Conservation (phyloP, 1,140 invertebrate genomes). For the Dryas iulia region DNA sequence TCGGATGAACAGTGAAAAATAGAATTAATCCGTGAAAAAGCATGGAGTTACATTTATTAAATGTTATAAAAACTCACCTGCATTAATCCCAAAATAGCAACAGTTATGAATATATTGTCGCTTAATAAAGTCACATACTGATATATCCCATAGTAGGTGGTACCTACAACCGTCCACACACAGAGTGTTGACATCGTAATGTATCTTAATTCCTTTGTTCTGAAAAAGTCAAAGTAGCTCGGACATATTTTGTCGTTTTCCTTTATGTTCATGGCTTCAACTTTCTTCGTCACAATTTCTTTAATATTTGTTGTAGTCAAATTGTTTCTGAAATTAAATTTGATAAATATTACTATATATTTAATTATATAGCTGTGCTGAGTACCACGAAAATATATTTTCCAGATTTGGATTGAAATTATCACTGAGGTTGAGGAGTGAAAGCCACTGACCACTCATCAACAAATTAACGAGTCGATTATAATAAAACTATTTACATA, state of each 20-base stretch:
- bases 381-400: no score
- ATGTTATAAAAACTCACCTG: constrained; percentile 35
- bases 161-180: constrained; percentile 37
- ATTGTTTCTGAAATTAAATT: constrained; percentile 43
- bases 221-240: constrained; percentile 45
- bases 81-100: constrained; percentile 39
- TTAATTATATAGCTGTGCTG: no score
- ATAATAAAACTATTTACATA: no score
- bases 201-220: constrained; percentile 31
- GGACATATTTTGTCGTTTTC: constrained; percentile 23
- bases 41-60: no score
- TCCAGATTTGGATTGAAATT: no score
- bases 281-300: constrained; percentile 38
- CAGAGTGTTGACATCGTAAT: constrained; percentile 30
- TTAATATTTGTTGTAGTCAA: constrained; percentile 32
- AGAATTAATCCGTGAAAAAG: no score
- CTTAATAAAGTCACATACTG: constrained; percentile 45
- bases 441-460: no score
- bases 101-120: constrained; percentile 40
- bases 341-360: not conserved
- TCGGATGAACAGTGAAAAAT: no score
- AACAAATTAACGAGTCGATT: no score
- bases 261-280: constrained; percentile 30
- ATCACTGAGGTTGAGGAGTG: no score
- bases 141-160: constrained; percentile 45